A percentile compares a stretch with the other conserved stretches of the same genome.
These are phyloP conservation scores for Timema cristinae DNA, from an alignment of 2,888 invertebrate species.

Conservation along the genomic window DNA sequence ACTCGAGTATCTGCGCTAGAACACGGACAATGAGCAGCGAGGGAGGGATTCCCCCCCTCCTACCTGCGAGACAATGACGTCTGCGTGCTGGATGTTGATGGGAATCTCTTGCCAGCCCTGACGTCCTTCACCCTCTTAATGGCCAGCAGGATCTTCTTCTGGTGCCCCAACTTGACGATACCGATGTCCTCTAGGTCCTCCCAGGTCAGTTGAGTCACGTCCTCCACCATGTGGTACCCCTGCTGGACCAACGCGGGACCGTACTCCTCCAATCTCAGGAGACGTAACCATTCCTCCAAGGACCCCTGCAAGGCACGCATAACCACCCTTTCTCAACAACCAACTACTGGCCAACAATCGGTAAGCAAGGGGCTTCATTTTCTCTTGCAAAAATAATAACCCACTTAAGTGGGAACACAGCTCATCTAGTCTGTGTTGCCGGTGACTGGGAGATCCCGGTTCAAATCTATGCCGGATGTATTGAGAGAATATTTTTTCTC, in stretches of 20 bases:
- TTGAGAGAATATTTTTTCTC: no score
- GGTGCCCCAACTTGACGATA: slow-evolving; percentile 90
- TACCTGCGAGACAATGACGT: slow-evolving; percentile 4
- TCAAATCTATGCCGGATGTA: no score
- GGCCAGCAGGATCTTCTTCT: slow-evolving; percentile 95
- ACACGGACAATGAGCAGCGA: no score
- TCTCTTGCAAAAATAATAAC: no score
- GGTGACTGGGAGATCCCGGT: no score
- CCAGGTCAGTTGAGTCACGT: slow-evolving; percentile 94
- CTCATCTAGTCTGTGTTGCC: no score
- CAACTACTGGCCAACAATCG: no score
- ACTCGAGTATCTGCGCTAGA: no score
- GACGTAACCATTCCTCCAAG: slow-evolving; percentile 89
- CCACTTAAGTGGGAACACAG: no score
- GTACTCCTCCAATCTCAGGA: slow-evolving; percentile 90
- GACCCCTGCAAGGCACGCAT: slow-evolving; percentile 62
- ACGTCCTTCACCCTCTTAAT: slow-evolving; percentile 95
- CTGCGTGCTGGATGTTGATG: slow-evolving; percentile 28
- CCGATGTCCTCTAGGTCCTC: slow-evolving; percentile 99
- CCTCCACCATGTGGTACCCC: slow-evolving; percentile 90
- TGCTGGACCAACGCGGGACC: slow-evolving; percentile 84
- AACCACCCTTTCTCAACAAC: no score
- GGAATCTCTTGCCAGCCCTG: slow-evolving; percentile 68
- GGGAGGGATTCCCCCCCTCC: no score
- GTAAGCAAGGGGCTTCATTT: no score